A percentile compares a stretch with the other conserved stretches of the same genome.
phyloP scores from a whole-genome alignment of 2,797 vertebrate genomes.

The Cryptoblepharus egeriae region DNA sequence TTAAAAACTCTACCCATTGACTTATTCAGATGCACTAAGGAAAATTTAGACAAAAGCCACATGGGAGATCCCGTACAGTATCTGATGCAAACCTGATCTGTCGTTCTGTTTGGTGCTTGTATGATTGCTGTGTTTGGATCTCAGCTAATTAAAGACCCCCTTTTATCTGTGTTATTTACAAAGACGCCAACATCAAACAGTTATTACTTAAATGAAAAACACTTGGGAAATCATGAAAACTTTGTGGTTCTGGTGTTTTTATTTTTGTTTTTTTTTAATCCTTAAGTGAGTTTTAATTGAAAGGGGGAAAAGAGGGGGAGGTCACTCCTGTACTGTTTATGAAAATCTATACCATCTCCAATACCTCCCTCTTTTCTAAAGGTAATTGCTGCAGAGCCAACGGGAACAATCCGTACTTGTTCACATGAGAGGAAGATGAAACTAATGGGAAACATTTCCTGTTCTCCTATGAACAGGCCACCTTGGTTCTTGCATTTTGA shows the following conservation, averaged over 20 bases:
- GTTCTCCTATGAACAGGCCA: conserved; percentile 5
- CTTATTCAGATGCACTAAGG: background rate
- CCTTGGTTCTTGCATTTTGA: conserved; percentile 7
- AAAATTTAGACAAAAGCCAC: background rate
- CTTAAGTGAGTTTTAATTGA: conserved; percentile 41
- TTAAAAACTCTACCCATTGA: background rate
- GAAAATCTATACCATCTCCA: conserved; percentile 62
- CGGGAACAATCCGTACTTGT: conserved; percentile 33
- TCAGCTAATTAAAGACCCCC: conserved; percentile 50
- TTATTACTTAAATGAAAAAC: conserved; percentile 73
- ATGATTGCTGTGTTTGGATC: conserved; percentile 48
- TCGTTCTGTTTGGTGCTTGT: conserved; percentile 43
- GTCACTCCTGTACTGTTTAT: conserved; percentile 62
- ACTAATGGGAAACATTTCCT: conserved; percentile 38
- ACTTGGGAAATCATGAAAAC: conserved; percentile 61
- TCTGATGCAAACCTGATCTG: conserved; percentile 41
- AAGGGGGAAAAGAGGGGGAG: conserved; percentile 21
- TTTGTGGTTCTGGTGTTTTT: background rate
- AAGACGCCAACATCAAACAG: conserved; percentile 69
- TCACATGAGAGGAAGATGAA: conserved; percentile 34
- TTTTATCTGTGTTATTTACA: conserved; percentile 39
- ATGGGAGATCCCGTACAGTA: background rate
- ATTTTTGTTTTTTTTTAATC: background rate
- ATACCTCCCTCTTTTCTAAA: conserved; percentile 46
- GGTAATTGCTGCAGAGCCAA: conserved; percentile 56